Evolutionary conservation across 2,113 vertebrate species (phyloP).

Genomic region (Tursiops truncatus): DNA sequence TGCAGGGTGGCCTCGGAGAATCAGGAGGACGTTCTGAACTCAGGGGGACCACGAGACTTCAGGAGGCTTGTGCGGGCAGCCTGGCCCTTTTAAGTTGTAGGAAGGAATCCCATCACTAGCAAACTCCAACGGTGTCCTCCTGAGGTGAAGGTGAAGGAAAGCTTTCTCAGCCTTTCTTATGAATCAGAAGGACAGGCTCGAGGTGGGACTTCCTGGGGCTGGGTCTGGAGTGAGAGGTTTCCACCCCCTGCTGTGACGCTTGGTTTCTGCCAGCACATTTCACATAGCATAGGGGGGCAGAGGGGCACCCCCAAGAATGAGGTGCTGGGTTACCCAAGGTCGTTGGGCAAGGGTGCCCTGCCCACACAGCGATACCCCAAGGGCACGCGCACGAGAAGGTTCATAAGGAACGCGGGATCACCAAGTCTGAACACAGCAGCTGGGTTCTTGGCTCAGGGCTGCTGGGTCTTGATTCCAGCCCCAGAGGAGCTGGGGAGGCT

Average conservation of each 20-base stretch:
- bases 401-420: constrained; percentile 72
- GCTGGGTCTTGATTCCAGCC: constrained; percentile 62
- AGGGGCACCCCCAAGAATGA: background rate
- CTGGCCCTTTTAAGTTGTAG: background rate
- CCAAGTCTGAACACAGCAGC: constrained; percentile 81
- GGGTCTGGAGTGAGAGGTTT: constrained; percentile 28
- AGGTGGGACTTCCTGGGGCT: constrained; percentile 62
- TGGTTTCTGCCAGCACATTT: constrained; percentile 44
- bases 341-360: constrained; percentile 58
- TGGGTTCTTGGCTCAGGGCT: constrained; percentile 19
- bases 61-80: accelerated
- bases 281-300: constrained; percentile 12
- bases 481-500: constrained; percentile 48
- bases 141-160: background rate
- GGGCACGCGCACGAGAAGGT: constrained; percentile 71
- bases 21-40: background rate
- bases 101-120: background rate
- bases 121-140: background rate
- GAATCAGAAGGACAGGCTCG: background rate
- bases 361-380: constrained; percentile 55
- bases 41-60: background rate
- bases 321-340: constrained; percentile 56
- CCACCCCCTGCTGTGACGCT: background rate
- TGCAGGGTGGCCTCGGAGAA: background rate
- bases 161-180: background rate